Percentiles rank a stretch among this genome's conserved stretches.
These are phyloP conservation scores for Pogonus chalceus DNA, from an alignment of 1,140 invertebrate species.

Conservation along the genomic window DNA sequence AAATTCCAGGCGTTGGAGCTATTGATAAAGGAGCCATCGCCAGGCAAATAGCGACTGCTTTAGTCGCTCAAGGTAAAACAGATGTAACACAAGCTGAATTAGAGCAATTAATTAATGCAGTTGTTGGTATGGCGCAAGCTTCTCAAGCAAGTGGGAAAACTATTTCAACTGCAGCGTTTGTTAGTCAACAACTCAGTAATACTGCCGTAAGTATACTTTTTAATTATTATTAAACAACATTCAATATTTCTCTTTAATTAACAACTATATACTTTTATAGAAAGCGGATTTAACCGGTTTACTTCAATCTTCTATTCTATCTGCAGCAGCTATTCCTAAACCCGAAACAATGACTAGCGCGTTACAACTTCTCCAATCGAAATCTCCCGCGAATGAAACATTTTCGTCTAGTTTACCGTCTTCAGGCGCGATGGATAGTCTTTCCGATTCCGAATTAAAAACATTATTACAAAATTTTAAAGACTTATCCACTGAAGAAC, in stretches of 20 bases:
- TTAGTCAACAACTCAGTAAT: conserved; percentile 36
- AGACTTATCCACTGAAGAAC: conserved; percentile 63
- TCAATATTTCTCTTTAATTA: background rate
- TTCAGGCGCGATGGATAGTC: conserved; percentile 47
- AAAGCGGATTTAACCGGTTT: background rate
- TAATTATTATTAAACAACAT: background rate
- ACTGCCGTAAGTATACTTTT: background rate
- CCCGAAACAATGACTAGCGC: conserved; percentile 2
- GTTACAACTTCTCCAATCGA: conserved; percentile 1
- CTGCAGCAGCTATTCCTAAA: conserved; percentile 8
- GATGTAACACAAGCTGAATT: conserved; percentile 66
- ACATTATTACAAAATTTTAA: conserved; percentile 68
- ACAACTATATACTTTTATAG: background rate
- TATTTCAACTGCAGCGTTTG: conserved; percentile 41
- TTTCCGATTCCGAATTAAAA: conserved; percentile 65
- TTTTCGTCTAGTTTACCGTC: background rate
- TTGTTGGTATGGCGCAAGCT: conserved; percentile 55
- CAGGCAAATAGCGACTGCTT: conserved; percentile 62
- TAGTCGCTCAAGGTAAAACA: conserved; percentile 64
- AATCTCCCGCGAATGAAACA: background rate
- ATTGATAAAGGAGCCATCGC: conserved; percentile 64
- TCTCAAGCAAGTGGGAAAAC: conserved; percentile 42
- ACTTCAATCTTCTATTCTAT: conserved; percentile 1
- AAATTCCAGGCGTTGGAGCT: conserved; percentile 54
- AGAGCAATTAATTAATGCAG: conserved; percentile 64